Base-by-base conservation (phyloP, 2,113 vertebrate genomes). In the Ploceus nigricollis region DNA sequence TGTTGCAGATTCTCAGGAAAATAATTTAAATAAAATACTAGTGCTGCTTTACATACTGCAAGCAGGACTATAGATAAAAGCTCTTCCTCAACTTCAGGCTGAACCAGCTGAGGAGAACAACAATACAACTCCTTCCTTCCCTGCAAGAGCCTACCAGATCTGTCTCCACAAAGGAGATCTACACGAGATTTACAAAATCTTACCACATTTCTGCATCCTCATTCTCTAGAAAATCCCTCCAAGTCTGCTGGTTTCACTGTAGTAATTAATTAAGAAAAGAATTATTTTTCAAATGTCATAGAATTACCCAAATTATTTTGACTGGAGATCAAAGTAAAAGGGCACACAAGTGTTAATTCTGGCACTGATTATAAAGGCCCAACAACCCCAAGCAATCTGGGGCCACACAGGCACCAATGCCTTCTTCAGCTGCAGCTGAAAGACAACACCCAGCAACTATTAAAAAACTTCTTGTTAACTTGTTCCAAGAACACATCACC, bases 1-100 rank as follows among this genome's bases (percentile, higher is more conserved):
- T 42, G n/a, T 37, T 58, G 39, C 30, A 86, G 80, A 83, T 88
- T 83, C 76, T 70, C 60, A 82, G 20, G 30, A 66, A 93, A 93
- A 50, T 13, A 17, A 40, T 63, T 90, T 90, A 53, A 83, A 44
- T 87, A 56, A 77, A 93, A 69, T 13, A 83, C 27, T 30, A 78
- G 54, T 14, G 42, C 45, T 70, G n/a, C 45, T 72, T 79, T 69
- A 72, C 21, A 53, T 64, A 28, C 27, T 0, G 5, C 50, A 44
- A 90, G 57, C 42, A 69, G 48, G 35, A 80, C 64, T 70, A 64
- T 21, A 82, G 42, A 57, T 40, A 58, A 72, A 77, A 39, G 14
- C 17, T 79, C 23, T 66, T 86, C 44, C 58, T 84, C 45, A 76
- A 58, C 53, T 93, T 95, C 37, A 72, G 51, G 65, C 6, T 64